Evolutionary conservation across 2,113 vertebrate species (phyloP).

Genomic region (Proteles cristata): DNA sequence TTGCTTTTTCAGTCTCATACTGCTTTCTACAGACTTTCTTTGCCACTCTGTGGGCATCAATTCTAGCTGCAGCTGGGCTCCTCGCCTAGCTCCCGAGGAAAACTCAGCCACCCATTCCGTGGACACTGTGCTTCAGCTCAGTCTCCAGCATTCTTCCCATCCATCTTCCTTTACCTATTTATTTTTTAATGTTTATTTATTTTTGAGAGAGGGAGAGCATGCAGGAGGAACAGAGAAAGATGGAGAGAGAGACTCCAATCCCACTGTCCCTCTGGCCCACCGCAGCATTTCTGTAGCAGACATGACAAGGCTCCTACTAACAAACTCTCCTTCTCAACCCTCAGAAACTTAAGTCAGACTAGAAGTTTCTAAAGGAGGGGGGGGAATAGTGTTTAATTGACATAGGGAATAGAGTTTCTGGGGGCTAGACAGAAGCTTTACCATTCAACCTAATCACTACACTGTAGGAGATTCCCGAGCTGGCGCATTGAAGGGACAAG

Average conservation of each 20-base stretch:
- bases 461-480: not conserved
- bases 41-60: not conserved
- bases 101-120: not conserved
- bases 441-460: no score
- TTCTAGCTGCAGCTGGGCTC: not conserved
- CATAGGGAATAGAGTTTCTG: not conserved
- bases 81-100: not conserved
- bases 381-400: not conserved
- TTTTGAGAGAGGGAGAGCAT: no score
- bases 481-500: not conserved
- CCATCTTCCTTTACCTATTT: not conserved
- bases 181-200: no score
- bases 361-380: not conserved
- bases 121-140: not conserved
- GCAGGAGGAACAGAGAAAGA: no score
- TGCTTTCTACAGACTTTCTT: not conserved
- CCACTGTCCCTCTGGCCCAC: not conserved
- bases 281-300: not conserved
- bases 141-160: not conserved
- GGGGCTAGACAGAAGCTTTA: not conserved
- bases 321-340: not conserved
- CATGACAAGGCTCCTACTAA: not conserved
- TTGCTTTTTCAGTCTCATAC: not conserved
- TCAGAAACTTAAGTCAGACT: not conserved
- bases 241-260: no score